phyloP scores from a whole-genome alignment of 2,113 vertebrate species.

The Collichthys lucidus region DNA sequence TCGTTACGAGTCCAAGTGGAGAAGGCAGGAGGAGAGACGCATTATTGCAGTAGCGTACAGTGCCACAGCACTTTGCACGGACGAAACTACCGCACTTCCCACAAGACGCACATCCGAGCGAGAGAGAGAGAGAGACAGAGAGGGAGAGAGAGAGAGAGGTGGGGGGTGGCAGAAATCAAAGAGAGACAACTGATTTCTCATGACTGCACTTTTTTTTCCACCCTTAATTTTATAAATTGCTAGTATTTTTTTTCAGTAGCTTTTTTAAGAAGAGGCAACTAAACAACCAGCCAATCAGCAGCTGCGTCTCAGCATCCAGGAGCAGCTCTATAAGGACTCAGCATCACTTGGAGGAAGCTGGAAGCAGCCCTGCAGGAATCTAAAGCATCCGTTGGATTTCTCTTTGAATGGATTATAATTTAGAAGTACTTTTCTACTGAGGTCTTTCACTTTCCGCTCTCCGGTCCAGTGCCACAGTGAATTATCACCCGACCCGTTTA shows the following conservation, averaged over 20 bases:
- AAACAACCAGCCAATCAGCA: slow-evolving; percentile 48
- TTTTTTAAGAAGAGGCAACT: slow-evolving; percentile 49
- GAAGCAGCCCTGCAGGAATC: slow-evolving; percentile 41
- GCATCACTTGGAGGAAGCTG: slow-evolving; percentile 52
- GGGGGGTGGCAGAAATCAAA: slow-evolving; percentile 15
- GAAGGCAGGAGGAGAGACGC: slow-evolving; percentile 78
- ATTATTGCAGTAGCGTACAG: slow-evolving; percentile 82
- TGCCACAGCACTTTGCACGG: slow-evolving; percentile 59
- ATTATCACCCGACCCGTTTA: slow-evolving; percentile 52
- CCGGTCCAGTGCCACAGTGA: slow-evolving; percentile 42
- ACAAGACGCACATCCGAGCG: slow-evolving; percentile 17
- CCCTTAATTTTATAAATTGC: slow-evolving; percentile 35
- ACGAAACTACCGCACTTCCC: slow-evolving; percentile 48
- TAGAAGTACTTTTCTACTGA: slow-evolving; percentile 42
- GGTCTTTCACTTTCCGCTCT: slow-evolving; percentile 21
- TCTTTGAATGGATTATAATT: slow-evolving; percentile 61
- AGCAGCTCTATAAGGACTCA: slow-evolving; percentile 39
- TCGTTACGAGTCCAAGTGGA: slow-evolving; percentile 78
- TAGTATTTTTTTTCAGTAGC: slow-evolving; percentile 29
- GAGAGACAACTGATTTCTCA: slow-evolving; percentile 18
- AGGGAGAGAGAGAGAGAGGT: slow-evolving; percentile 13
- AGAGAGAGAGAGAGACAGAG: slow-evolving; percentile 13
- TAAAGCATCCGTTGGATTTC: slow-evolving; percentile 29
- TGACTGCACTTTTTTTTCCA: slow-evolving; percentile 51
- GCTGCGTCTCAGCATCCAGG: slow-evolving; percentile 49